Evolutionary conservation across 2,113 vertebrate species (phyloP), one percentile per base, ranked within the genome.

Genomic region (Colistium nudipinnis): DNA sequence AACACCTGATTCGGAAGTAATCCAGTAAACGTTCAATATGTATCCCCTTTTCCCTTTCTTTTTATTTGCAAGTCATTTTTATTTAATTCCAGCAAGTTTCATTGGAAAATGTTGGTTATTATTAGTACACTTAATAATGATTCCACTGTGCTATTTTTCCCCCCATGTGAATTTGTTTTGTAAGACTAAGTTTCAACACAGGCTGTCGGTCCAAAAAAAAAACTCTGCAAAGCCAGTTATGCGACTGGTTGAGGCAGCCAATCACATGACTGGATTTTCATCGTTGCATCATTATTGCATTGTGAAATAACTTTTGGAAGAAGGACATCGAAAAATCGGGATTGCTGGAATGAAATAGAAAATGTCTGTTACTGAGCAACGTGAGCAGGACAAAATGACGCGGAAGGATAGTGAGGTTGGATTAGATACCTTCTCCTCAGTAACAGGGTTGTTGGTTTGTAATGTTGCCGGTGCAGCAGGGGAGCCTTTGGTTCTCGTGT

Each of bases 401-500:
- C 51, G 16, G 30, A 3, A 39, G 33, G 0, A 44, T 4, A 7
- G 6, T 30, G 31, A 62, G 5, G 25, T 33, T 55, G 1, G 8
- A 35, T 36, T 6, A n/a, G 2, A 22, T 27, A 59, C 25, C 17
- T 66, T 70, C 24, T 59, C 54, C 17, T 63, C 64, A 35, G 65
- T 44, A 33, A 64, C 65, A 57, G 62, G 56, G 67, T 47, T 20
- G 44, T 41, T 51, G 20, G 20, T 43, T 47, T 63, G 31, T 54
- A 20, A 10, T 36, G 63, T 44, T 61, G 49, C 39, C 51, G 57
- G 19, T 55, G 4, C n/a, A 57, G 44, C 55, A 38, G 41, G 72
- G 53, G 33, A 51, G 68, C 9, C 0, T 9, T 38, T 27, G 44
- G 38, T 53, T 76, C 39, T 31, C 62, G n/a, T 57, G 51, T 79